Evolutionary conservation across 2,888 invertebrate genomes (phyloP).

Genomic region (Danaus chrysippus): DNA sequence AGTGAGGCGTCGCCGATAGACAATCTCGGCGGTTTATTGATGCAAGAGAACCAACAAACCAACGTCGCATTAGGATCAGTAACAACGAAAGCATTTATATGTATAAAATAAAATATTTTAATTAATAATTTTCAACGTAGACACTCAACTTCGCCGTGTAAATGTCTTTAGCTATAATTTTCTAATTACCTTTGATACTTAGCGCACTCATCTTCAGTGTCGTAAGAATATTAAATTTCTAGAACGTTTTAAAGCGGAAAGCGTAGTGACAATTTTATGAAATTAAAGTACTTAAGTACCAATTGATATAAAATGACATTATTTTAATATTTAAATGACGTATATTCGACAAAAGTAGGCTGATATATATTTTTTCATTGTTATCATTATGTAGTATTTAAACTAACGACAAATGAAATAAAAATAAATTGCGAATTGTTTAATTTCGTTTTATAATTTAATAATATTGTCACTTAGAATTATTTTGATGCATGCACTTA

Average conservation of each 20-base stretch:
- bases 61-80: slow-evolving; percentile 12
- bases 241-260: neutral
- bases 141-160: neutral
- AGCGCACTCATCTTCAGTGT: slow-evolving; percentile 21
- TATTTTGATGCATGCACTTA: too few relatives aligned
- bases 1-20: slow-evolving; percentile 56
- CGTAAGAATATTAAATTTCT: slow-evolving; percentile 22
- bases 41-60: slow-evolving; percentile 38
- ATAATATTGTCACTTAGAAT: too few relatives aligned
- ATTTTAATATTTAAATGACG: too few relatives aligned
- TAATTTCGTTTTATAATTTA: too few relatives aligned
- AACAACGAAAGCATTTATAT: slow-evolving; percentile 9
- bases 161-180: slow-evolving; percentile 24
- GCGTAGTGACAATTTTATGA: too few relatives aligned
- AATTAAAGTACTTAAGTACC: too few relatives aligned
- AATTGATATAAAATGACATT: too few relatives aligned
- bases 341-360: too few relatives aligned
- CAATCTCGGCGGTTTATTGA: slow-evolving; percentile 47
- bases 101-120: slow-evolving; percentile 11
- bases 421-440: too few relatives aligned
- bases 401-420: too few relatives aligned
- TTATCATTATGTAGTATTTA: too few relatives aligned
- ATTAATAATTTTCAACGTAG: slow-evolving; percentile 13
- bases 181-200: slow-evolving; percentile 18
- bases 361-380: too few relatives aligned